These are phyloP conservation scores for Ivindomyrus marchei DNA, from an alignment of 2,113 vertebrate genomes.

Conservation along the genomic window DNA sequence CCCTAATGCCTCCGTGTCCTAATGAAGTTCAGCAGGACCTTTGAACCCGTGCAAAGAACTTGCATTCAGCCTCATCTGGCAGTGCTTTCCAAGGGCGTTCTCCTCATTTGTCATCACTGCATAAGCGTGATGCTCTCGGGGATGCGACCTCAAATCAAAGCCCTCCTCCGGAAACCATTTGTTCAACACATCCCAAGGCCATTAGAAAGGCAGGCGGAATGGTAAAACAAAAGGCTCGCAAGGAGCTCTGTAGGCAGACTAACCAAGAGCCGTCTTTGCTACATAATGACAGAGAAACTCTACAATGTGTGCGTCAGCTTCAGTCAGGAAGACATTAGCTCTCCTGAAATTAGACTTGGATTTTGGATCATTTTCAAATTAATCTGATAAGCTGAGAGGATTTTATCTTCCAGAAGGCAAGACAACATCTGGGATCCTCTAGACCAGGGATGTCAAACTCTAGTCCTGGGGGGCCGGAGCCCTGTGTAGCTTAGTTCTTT, in stretches of 20 bases:
- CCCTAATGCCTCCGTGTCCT: background rate
- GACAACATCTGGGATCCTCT: background rate
- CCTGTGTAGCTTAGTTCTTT: too few species aligned
- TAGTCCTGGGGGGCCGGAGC: too few species aligned
- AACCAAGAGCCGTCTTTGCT: background rate
- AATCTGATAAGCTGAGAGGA: background rate
- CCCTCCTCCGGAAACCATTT: background rate
- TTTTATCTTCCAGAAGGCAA: background rate
- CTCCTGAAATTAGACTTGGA: background rate
- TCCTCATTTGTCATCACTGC: background rate
- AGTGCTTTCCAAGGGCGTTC: background rate
- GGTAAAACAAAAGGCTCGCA: background rate
- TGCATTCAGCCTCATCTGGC: background rate
- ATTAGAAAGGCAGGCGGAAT: background rate
- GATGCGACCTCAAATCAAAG: conserved; percentile 11
- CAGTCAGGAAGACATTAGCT: background rate
- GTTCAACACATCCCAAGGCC: background rate
- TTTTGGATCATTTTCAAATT: background rate
- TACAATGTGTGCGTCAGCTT: background rate
- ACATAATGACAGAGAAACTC: background rate
- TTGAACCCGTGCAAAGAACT: background rate
- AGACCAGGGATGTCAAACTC: background rate
- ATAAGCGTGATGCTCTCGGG: background rate
- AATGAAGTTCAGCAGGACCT: background rate
- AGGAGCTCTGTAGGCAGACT: background rate